phyloP scores from a whole-genome alignment of 2,113 vertebrate species.

The Chaenogobius annularis region DNA sequence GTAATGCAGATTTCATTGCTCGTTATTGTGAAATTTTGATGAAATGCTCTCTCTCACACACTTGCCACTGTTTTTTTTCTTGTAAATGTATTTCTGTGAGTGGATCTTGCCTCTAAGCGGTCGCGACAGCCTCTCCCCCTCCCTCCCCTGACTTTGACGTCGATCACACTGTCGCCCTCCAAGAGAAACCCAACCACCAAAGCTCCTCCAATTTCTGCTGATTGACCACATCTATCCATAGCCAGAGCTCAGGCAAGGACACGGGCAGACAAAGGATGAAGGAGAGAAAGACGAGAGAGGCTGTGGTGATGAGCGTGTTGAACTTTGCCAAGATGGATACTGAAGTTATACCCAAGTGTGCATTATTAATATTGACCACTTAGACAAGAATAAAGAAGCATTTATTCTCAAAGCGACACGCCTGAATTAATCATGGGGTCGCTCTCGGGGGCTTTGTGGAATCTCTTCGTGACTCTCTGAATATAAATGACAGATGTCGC shows the following conservation, averaged over 20 bases:
- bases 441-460: conserved; percentile 48
- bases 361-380: conserved; percentile 77
- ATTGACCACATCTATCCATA: conserved; percentile 60
- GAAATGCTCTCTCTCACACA: too few species aligned
- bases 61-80: neutral
- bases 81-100: conserved; percentile 47
- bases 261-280: conserved; percentile 25
- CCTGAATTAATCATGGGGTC: conserved; percentile 75
- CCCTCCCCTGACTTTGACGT: conserved; percentile 48
- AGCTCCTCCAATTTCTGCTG: conserved; percentile 70
- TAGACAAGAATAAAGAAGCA: conserved; percentile 72
- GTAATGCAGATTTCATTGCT: too few species aligned
- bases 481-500: conserved; percentile 67
- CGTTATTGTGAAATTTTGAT: too few species aligned
- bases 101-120: conserved; percentile 49
- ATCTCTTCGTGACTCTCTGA: conserved; percentile 65
- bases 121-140: conserved; percentile 41
- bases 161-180: conserved; percentile 48
- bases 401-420: conserved; percentile 69
- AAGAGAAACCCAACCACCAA: conserved; percentile 58
- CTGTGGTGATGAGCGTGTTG: conserved; percentile 55
- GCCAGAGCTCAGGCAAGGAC: conserved; percentile 30
- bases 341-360: conserved; percentile 60
- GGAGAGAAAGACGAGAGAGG: conserved; percentile 35
- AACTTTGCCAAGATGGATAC: conserved; percentile 71